These are phyloP conservation scores for Chymomyza costata DNA, from an alignment of 1,140 invertebrate species.

Conservation along the genomic window DNA sequence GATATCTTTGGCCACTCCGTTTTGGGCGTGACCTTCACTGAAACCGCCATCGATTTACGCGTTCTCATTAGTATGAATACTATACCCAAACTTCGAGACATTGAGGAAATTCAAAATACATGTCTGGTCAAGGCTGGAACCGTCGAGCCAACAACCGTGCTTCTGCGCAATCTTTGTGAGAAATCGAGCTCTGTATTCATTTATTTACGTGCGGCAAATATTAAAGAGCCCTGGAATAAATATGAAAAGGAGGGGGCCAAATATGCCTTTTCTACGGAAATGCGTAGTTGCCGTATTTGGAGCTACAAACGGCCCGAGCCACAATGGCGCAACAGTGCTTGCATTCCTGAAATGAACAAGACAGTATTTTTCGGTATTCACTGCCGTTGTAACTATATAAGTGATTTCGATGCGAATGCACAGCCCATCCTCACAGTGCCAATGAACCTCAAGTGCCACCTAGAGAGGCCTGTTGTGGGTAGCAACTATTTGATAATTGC, in stretches of 20 bases:
- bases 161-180: constrained; percentile 23
- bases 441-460: constrained; percentile 32
- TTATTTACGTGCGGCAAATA: constrained; percentile 17
- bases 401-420: constrained; percentile 31
- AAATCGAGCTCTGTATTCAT: constrained; percentile 20
- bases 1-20: constrained; percentile 32
- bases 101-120: constrained; percentile 6
- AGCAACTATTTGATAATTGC: constrained; percentile 18
- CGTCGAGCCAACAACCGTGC: constrained; percentile 3
- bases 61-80: constrained; percentile 30
- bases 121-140: constrained; percentile 13
- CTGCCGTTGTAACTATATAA: constrained; percentile 28
- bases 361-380: constrained; percentile 25
- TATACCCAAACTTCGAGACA: constrained; percentile 27
- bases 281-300: constrained; percentile 29
- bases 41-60: constrained; percentile 17
- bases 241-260: constrained; percentile 14
- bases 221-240: not conserved
- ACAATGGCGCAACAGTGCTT: constrained; percentile 21
- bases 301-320: constrained; percentile 31
- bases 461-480: constrained; percentile 22
- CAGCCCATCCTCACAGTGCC: constrained; percentile 22
- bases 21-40: constrained; percentile 21
- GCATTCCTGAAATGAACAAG: constrained; percentile 33
- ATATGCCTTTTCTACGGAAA: constrained; percentile 28